phyloP scores from a whole-genome alignment of 2,113 vertebrate genomes.

The Paradisaea rubra region DNA sequence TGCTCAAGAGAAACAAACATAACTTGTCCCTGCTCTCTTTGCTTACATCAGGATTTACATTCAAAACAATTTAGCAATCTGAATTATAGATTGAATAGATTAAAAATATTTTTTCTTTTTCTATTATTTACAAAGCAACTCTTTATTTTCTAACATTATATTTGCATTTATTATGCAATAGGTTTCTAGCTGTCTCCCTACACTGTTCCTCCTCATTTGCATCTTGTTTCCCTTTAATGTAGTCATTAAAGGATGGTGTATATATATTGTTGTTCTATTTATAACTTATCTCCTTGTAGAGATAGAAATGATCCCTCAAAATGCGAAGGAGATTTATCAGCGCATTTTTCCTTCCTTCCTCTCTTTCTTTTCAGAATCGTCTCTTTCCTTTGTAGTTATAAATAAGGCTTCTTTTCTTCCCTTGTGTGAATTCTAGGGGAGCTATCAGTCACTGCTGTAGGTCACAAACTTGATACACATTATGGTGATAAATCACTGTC shows the following conservation, averaged over 20 bases:
- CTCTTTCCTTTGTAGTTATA: conserved; percentile 18
- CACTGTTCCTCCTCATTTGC: not conserved
- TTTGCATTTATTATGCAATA: not conserved
- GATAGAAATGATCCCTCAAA: conserved; percentile 9
- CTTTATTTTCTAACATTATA: not conserved
- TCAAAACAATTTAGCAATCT: not conserved
- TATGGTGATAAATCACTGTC: conserved; percentile 31
- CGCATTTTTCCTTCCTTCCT: not conserved
- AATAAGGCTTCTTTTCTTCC: not conserved
- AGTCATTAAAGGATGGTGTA: not conserved
- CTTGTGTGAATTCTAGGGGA: not conserved
- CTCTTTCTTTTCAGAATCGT: not conserved
- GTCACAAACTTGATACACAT: conserved; percentile 10
- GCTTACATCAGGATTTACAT: not conserved
- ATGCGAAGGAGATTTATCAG: not conserved
- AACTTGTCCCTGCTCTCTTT: not conserved
- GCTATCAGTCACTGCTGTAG: conserved; percentile 34
- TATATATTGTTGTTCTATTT: not conserved
- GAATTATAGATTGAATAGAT: not conserved
- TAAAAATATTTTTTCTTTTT: not conserved
- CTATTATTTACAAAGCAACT: not conserved
- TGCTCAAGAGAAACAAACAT: accelerated
- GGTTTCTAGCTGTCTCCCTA: not conserved
- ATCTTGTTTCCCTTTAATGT: not conserved
- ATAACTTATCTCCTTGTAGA: not conserved